Evolutionary conservation across 2,888 invertebrate species (phyloP).

Genomic region (Microplitis manilae): DNA sequence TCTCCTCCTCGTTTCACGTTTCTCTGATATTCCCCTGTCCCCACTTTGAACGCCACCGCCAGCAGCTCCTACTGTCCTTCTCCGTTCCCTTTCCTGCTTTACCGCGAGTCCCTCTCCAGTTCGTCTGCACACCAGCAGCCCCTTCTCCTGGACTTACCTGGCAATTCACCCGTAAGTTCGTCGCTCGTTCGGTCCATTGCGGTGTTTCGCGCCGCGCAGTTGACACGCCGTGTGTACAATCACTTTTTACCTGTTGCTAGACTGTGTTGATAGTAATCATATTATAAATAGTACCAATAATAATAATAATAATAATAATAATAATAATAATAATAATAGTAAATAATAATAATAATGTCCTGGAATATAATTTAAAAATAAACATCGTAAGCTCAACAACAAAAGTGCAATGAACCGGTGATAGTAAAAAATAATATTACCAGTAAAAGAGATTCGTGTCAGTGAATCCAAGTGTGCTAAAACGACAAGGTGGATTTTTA

Average conservation of each 20-base stretch:
- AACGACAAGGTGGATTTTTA: conserved; percentile 20
- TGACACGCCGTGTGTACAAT: conserved; percentile 39
- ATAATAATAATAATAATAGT: background rate
- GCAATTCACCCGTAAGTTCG: conserved; percentile 48
- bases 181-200: conserved; percentile 52
- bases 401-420: conserved; percentile 28
- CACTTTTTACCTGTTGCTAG: conserved; percentile 18
- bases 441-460: conserved; percentile 10
- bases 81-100: conserved; percentile 17
- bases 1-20: conserved; percentile 46
- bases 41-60: conserved; percentile 17
- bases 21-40: conserved; percentile 40
- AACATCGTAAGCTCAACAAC: background rate
- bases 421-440: background rate
- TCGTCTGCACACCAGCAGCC: conserved; percentile 8
- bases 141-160: conserved; percentile 7
- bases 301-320: background rate
- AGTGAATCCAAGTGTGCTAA: conserved; percentile 35
- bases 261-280: background rate
- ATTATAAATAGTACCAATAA: background rate
- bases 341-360: background rate
- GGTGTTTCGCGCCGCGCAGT: conserved; percentile 52
- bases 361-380: background rate
- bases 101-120: conserved; percentile 17
- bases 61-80: background rate